These are phyloP conservation scores for Chrysaora quinquecirrha DNA, from an alignment of 30 jellyfish, hydroid and myxozoan genomes.

Conservation along the genomic window DNA sequence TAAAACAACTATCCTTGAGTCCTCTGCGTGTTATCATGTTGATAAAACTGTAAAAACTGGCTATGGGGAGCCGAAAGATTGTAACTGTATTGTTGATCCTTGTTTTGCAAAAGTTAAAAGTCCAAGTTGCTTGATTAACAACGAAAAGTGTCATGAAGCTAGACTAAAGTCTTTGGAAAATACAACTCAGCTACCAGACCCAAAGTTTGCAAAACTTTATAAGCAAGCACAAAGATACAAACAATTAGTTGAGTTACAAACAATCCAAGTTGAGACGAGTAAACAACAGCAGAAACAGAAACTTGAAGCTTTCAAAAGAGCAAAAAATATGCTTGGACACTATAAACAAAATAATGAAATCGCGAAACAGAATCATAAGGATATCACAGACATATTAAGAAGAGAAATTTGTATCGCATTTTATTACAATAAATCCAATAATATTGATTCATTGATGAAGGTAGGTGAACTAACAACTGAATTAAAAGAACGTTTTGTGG, in stretches of 20 bases:
- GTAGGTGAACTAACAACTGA: not conserved
- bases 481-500: not conserved
- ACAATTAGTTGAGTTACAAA: not conserved
- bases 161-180: not conserved
- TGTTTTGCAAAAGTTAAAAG: constrained; percentile 41
- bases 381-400: not conserved
- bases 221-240: not conserved
- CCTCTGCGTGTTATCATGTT: constrained; percentile 26
- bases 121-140: constrained; percentile 17
- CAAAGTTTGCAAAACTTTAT: not conserved
- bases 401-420: constrained; percentile 23
- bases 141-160: constrained; percentile 15
- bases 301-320: not conserved
- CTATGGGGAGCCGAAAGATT: constrained; percentile 23
- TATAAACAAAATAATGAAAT: constrained; percentile 23
- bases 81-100: constrained; percentile 33
- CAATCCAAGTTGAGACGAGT: not conserved
- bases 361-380: constrained; percentile 9
- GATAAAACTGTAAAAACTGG: constrained; percentile 31
- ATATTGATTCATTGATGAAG: not conserved
- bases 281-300: not conserved
- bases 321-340: not conserved
- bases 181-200: constrained; percentile 24
- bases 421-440: not conserved
- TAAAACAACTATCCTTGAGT: constrained; percentile 7